phyloP scores from a whole-genome alignment of 2,797 vertebrate genomes.

The Pteropus rufus region DNA sequence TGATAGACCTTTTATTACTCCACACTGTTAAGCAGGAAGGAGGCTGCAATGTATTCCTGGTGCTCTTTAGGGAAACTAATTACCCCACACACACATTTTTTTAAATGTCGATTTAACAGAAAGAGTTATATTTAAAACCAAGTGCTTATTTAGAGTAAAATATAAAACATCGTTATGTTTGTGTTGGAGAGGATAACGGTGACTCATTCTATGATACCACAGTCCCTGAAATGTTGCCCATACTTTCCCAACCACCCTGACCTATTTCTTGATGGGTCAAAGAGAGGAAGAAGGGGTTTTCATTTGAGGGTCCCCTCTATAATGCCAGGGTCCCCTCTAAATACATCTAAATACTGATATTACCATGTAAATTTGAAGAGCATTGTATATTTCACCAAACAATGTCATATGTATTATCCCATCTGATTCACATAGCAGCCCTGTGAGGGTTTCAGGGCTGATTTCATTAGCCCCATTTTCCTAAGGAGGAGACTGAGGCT shows the following conservation, averaged over 20 bases:
- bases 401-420: not conserved
- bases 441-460: not conserved
- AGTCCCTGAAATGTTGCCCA: not conserved
- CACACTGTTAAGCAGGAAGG: constrained; percentile 65
- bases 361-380: not conserved
- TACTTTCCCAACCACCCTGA: not conserved
- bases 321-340: not conserved
- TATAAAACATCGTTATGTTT: constrained; percentile 37
- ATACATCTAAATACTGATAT: not conserved
- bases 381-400: not conserved
- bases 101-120: constrained; percentile 58
- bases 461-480: not conserved
- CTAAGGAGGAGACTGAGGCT: not conserved
- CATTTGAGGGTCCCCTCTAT: not conserved
- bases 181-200: constrained; percentile 4
- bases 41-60: constrained; percentile 56
- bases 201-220: not conserved
- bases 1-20: constrained; percentile 71
- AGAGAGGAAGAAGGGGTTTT: not conserved
- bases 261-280: not conserved
- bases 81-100: constrained; percentile 31
- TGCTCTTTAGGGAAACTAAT: constrained; percentile 63
- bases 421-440: not conserved
- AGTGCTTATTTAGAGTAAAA: constrained; percentile 51
- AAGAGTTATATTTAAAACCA: constrained; percentile 53